Percentiles rank a stretch among this genome's conserved stretches.
phyloP scores from a whole-genome alignment of 2,797 vertebrate species.

The Acanthurus lineatus region DNA sequence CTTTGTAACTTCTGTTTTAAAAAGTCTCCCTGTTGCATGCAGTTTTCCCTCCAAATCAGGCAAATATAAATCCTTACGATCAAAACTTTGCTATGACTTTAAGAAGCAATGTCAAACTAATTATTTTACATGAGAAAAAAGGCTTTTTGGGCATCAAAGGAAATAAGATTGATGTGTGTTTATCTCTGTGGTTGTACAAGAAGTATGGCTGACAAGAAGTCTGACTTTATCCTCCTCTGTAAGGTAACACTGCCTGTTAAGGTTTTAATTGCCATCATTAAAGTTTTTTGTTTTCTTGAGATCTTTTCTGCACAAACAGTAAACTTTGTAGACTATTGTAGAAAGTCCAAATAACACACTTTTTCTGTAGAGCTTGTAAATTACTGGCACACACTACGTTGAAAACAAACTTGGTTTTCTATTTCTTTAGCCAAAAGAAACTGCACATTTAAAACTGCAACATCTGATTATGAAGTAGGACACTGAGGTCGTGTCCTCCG shows the following conservation, averaged over 20 bases:
- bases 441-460: not conserved
- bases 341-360: not conserved
- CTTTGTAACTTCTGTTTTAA: not conserved
- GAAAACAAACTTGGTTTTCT: not conserved
- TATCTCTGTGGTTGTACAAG: constrained; percentile 11
- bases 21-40: too few relatives aligned
- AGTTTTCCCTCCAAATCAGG: not conserved
- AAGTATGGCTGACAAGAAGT: constrained; percentile 38
- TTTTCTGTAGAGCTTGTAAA: too few relatives aligned
- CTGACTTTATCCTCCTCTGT: constrained; percentile 40
- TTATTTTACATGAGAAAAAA: not conserved
- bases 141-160: constrained; percentile 21
- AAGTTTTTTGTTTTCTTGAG: not conserved
- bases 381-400: too few relatives aligned
- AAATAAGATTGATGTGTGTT: constrained; percentile 27
- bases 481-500: too few relatives aligned
- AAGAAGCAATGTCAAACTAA: constrained; percentile 1
- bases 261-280: constrained; percentile 15
- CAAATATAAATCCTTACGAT: not conserved
- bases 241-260: not conserved
- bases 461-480: not conserved
- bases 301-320: not conserved
- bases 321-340: not conserved
- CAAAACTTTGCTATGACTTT: not conserved
- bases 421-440: not conserved